Conservation (phyloP, 1,140 invertebrate species). For the Tetranychus cinnabarinus region DNA sequence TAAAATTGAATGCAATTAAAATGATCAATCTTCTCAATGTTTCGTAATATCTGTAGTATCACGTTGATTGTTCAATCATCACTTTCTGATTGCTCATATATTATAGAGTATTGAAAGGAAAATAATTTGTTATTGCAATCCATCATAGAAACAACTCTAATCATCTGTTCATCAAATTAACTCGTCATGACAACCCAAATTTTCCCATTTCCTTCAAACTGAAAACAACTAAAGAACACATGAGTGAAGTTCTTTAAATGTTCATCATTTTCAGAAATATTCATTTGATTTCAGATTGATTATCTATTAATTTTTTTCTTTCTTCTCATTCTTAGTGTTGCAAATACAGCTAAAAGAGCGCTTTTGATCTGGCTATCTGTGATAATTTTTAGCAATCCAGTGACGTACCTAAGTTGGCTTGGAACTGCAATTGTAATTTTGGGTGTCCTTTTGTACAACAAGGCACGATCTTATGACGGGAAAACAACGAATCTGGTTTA, state of each 20-base stretch:
- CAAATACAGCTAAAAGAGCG: constrained; percentile 59
- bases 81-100: background rate
- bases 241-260: no score
- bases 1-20: no score
- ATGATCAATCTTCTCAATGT: no score
- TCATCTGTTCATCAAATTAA: no score
- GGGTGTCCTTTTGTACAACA: constrained; percentile 51
- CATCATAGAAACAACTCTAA: no score
- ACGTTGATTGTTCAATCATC: background rate
- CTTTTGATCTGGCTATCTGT: constrained; percentile 60
- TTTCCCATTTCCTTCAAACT: background rate
- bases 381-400: constrained; percentile 49
- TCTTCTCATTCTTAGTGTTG: constrained; percentile 35
- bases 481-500: background rate
- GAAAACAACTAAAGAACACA: no score
- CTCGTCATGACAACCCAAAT: background rate
- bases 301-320: background rate
- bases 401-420: constrained; percentile 46
- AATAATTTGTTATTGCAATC: no score
- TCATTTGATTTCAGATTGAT: background rate
- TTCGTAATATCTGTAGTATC: no score
- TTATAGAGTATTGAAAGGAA: background rate
- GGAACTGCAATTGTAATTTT: constrained; percentile 47
- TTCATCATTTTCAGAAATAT: background rate
- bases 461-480: background rate